Evolutionary conservation across 2,113 vertebrate species (phyloP).

Genomic region (Buteo buteo): DNA sequence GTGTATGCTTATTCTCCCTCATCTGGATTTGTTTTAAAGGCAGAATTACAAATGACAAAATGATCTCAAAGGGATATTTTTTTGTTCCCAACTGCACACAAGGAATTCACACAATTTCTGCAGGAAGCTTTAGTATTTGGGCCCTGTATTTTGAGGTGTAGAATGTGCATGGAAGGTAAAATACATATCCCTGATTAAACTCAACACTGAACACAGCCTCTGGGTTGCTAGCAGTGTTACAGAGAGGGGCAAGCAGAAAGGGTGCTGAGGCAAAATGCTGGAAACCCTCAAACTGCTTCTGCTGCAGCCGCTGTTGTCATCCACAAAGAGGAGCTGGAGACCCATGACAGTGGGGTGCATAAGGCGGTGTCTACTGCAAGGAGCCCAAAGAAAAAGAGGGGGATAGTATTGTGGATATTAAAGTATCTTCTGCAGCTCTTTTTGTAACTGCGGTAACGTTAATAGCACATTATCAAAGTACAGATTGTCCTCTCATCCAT

Average conservation of each 20-base stretch:
- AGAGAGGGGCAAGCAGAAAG: neutral
- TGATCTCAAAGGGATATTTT: neutral
- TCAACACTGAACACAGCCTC: neutral
- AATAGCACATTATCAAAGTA: neutral
- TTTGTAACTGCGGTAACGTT: neutral
- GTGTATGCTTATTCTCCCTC: neutral
- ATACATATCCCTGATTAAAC: neutral
- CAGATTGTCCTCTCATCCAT: neutral
- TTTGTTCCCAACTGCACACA: neutral
- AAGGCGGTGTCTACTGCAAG: neutral
- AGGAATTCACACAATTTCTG: neutral
- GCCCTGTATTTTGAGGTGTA: neutral
- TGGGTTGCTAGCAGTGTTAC: neutral
- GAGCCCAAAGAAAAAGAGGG: neutral
- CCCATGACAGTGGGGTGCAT: neutral
- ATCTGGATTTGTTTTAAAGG: neutral
- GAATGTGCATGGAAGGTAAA: neutral
- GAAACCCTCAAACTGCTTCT: neutral
- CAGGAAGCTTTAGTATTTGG: neutral
- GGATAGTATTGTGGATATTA: neutral
- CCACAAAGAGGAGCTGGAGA: constrained; percentile 42
- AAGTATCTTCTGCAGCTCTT: neutral
- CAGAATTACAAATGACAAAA: neutral
- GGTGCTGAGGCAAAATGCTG: neutral
- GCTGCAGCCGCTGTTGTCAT: constrained; percentile 5